These are phyloP conservation scores for Drosophila fuyamai DNA, from an alignment of 1,140 invertebrate species.

Conservation along the genomic window DNA sequence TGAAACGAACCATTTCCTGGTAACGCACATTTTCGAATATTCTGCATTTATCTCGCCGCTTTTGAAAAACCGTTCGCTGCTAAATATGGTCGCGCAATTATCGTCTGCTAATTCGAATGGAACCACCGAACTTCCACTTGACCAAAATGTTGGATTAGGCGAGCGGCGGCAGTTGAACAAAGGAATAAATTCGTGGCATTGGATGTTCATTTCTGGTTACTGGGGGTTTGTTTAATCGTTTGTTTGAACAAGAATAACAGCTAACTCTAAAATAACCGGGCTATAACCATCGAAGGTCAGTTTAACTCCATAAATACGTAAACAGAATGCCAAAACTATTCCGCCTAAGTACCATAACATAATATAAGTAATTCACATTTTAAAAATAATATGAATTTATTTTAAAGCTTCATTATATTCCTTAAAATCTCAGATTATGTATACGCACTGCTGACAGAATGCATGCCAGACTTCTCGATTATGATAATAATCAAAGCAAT, in stretches of 20 bases:
- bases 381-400: neutral
- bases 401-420: neutral
- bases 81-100: slow-evolving; percentile 30
- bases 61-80: neutral
- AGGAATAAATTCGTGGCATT: neutral
- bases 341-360: no score
- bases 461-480: neutral
- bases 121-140: neutral
- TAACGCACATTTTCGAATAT: neutral
- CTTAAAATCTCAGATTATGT: slow-evolving; percentile 10
- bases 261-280: no score
- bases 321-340: no score
- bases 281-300: no score
- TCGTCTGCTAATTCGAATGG: slow-evolving; percentile 20
- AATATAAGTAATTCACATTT: neutral
- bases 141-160: slow-evolving; percentile 56
- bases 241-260: no score
- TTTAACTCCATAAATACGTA: no score
- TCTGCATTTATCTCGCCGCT: slow-evolving; percentile 1
- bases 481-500: neutral
- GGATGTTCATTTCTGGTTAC: no score
- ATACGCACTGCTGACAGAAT: slow-evolving; percentile 23
- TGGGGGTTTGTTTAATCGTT: no score
- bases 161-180: slow-evolving; percentile 19
- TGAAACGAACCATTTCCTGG: neutral